Evolutionary conservation across 1,140 invertebrate species (phyloP).

Genomic region (Lepeophtheirus salmonis): DNA sequence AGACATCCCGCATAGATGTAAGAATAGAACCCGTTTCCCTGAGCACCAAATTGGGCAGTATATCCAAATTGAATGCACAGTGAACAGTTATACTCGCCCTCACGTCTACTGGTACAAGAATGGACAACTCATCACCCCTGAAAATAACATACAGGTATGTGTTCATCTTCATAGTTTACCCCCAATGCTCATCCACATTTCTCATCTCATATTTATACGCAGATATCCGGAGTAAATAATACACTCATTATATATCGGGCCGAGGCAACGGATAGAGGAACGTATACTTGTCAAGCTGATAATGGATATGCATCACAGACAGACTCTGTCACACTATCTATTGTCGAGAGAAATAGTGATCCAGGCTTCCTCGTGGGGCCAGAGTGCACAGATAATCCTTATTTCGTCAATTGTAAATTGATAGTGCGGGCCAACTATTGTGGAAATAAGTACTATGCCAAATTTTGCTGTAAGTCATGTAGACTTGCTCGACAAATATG

Average conservation of each 20-base stretch:
- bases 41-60: neutral
- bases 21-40: neutral
- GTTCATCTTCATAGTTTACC: neutral
- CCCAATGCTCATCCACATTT: too few species aligned
- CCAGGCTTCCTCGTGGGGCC: slow-evolving; percentile 49
- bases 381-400: slow-evolving; percentile 63
- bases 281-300: slow-evolving; percentile 52
- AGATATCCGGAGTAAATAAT: slow-evolving; percentile 33
- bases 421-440: slow-evolving; percentile 54
- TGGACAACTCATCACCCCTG: neutral
- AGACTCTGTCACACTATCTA: slow-evolving; percentile 39
- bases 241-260: slow-evolving; percentile 43
- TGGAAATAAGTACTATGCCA: slow-evolving; percentile 64
- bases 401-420: slow-evolving; percentile 65
- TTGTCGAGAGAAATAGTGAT: slow-evolving; percentile 38
- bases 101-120: slow-evolving; percentile 9
- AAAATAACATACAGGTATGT: slow-evolving; percentile 1
- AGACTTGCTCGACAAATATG: slow-evolving; percentile 52
- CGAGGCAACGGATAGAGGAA: slow-evolving; percentile 44
- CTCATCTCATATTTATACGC: slow-evolving; percentile 18
- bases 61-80: slow-evolving; percentile 4
- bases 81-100: slow-evolving; percentile 15
- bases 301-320: slow-evolving; percentile 44
- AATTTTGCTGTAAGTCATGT: slow-evolving; percentile 79
- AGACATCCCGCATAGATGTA: neutral